These are phyloP conservation scores for Dryobotodes eremita DNA, from an alignment of 2,888 invertebrate genomes.

Conservation along the genomic window DNA sequence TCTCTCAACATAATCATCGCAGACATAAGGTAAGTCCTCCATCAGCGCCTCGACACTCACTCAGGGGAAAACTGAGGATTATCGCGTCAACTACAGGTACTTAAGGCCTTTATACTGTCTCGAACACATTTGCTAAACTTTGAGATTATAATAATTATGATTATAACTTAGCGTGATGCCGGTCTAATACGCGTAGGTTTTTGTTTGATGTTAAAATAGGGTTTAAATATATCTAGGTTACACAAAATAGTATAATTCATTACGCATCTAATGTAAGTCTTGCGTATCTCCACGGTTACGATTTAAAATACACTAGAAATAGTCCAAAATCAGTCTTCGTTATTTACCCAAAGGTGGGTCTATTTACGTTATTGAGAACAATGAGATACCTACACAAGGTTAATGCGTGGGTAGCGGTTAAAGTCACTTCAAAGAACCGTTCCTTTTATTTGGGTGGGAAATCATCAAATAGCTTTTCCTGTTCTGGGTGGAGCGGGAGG, in stretches of 20 bases:
- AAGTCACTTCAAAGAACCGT: background rate
- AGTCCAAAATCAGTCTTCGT: background rate
- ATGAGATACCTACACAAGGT: background rate
- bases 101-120: background rate
- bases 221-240: too few relatives aligned
- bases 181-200: too few relatives aligned
- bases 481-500: too few relatives aligned
- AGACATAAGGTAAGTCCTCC: background rate
- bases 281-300: background rate
- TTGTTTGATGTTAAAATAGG: background rate
- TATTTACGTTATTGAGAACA: background rate
- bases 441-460: too few relatives aligned
- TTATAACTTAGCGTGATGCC: background rate
- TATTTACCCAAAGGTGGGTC: background rate
- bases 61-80: constrained; percentile 2
- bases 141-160: background rate
- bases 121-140: background rate
- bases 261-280: background rate
- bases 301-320: background rate
- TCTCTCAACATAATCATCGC: constrained; percentile 13
- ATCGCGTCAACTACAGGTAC: background rate
- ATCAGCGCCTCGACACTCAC: background rate
- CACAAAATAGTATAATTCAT: background rate
- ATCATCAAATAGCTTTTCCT: too few relatives aligned
- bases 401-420: background rate